Conservation (phyloP, 2,797 vertebrate species). For the Dryobates pubescens region DNA sequence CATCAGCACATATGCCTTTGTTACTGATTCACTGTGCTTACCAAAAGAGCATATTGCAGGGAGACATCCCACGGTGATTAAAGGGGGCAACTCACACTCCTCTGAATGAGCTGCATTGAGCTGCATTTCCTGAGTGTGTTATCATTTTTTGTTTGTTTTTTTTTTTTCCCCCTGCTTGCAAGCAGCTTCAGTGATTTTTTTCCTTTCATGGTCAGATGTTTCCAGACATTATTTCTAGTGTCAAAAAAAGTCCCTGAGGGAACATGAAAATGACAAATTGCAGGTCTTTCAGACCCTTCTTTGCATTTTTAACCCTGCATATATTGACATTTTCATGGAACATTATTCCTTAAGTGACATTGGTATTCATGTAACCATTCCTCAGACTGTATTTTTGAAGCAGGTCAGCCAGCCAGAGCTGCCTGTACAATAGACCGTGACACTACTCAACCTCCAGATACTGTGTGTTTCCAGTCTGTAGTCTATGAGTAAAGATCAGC, state of each 20-base stretch:
- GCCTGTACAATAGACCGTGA: accelerated
- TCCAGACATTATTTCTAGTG: background rate
- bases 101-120: background rate
- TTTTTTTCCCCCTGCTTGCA: background rate
- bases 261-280: background rate
- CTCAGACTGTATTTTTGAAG: background rate
- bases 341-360: background rate
- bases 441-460: background rate
- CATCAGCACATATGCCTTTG: background rate
- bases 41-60: background rate
- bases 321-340: background rate
- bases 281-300: background rate
- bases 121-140: background rate
- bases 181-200: background rate
- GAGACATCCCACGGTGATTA: background rate
- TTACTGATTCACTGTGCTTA: background rate
- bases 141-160: background rate
- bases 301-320: background rate
- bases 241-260: background rate
- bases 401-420: background rate
- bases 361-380: background rate
- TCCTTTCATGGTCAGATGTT: background rate
- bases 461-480: background rate
- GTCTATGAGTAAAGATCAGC: background rate
- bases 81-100: background rate